A percentile compares a stretch with the other conserved stretches of the same genome.
phyloP scores from a whole-genome alignment of 2,888 invertebrate genomes.

The Omphaloscelis lunosa region DNA sequence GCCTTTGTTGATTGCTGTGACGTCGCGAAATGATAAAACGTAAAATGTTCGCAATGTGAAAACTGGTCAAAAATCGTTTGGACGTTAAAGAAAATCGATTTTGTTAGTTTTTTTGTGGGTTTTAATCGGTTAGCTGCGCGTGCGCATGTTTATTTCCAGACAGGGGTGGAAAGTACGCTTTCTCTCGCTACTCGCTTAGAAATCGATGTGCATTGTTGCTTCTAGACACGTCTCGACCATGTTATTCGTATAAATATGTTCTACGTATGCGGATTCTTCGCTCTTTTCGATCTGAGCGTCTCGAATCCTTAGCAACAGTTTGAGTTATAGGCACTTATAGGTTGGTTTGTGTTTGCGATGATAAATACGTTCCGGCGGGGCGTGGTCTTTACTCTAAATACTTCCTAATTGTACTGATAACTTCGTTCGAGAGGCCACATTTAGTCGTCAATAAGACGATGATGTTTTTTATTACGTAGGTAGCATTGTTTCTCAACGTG shows the following conservation, averaged over 20 bases:
- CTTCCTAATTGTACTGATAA: conserved; percentile 58
- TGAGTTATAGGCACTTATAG: conserved; percentile 31
- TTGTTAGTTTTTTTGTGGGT: conserved; percentile 5
- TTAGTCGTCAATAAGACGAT: conserved; percentile 24
- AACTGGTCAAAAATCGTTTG: conserved; percentile 66
- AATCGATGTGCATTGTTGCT: conserved; percentile 63
- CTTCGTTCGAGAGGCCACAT: conserved; percentile 35
- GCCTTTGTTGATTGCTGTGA: conserved; percentile 83
- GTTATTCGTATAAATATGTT: conserved; percentile 41
- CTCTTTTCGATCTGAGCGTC: conserved; percentile 28
- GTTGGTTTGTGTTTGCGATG: conserved; percentile 45
- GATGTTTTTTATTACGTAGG: conserved; percentile 18
- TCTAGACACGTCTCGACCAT: conserved; percentile 61
- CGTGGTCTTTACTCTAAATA: conserved; percentile 57
- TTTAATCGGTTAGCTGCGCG: conserved; percentile 18
- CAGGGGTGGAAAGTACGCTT: conserved; percentile 74
- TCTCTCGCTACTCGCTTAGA: conserved; percentile 64
- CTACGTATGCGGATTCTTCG: conserved; percentile 35
- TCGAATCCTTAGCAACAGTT: conserved; percentile 47
- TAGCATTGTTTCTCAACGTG: conserved; percentile 33
- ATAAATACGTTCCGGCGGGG: conserved; percentile 45
- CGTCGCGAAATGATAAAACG: conserved; percentile 82
- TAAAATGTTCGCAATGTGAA: conserved; percentile 79
- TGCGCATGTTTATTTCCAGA: conserved; percentile 52
- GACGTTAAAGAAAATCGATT: conserved; percentile 28